Base-by-base conservation (phyloP, 2,888 invertebrate species). In the Lithodes maja region DNA sequence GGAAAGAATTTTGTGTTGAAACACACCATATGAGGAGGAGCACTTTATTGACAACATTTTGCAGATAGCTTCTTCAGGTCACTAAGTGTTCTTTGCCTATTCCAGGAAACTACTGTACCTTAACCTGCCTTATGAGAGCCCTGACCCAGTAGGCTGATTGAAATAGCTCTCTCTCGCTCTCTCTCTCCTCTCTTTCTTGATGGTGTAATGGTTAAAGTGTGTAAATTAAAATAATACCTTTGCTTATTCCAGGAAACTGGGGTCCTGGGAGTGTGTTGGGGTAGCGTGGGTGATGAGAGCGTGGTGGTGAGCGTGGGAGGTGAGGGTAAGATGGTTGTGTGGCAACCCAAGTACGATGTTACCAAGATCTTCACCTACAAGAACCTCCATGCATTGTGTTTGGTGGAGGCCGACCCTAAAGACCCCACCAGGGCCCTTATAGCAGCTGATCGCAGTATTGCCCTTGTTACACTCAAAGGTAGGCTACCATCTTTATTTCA, bases 381-480 rank as follows among this genome's bases (percentile, higher is more conserved):
- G n/a, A 50, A 85, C n/a, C n/a, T 75, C 52, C n/a, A 69, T 12
- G 85, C 84, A 3, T 33, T 84, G 2, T 69, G 85, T 1, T 75
- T 54, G 1, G 80, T 88, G 52, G 88, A 88, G 50, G 74, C 53
- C 54, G 83, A 88, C 78, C 88, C 88, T 1, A 75, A 80, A 3
- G 75, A 81, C 12, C 75, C 55, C 2, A 55, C 80, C 5, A 81
- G 87, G 74, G 91, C 85, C 1, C 83, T 91, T 5, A 55, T 90
- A 12, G 91, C 90, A n/a, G 88, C 86, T 9, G 83, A 80, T n/a
- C 88, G 89, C 68, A 82, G 74, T 53, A 89, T 91, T 15, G 49
- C 83, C 1, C 80, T 90, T 3, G 69, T 90, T 5, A 81, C 81
- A 61, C 71, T 91, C 0, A 87, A 91, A 81, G 83, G 91, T 91